Evolutionary conservation across 2,888 invertebrate species (phyloP).

Genomic region (Patella caerulea): DNA sequence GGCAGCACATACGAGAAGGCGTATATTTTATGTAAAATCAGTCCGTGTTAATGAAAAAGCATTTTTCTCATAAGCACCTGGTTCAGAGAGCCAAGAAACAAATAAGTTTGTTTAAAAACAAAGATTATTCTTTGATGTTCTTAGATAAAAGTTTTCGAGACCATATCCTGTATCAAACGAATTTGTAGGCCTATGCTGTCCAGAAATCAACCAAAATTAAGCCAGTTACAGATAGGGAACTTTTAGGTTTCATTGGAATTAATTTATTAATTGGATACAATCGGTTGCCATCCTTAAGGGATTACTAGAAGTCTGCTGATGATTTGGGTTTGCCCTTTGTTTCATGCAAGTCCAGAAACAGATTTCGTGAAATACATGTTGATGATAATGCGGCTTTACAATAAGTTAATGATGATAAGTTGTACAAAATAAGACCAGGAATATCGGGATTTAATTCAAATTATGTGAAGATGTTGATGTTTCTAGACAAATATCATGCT

Average conservation of each 20-base stretch:
- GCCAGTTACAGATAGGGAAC: background rate
- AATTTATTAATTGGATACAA: background rate
- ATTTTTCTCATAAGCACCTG: too few species aligned
- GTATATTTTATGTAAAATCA: too few species aligned
- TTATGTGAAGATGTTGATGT: background rate
- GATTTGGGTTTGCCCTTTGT: background rate
- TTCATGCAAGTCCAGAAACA: background rate
- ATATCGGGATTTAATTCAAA: background rate
- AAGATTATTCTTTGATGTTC: background rate
- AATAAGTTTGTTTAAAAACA: too few species aligned
- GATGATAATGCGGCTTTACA: background rate
- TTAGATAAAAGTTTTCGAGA: background rate
- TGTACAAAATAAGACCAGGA: background rate
- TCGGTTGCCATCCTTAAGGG: background rate
- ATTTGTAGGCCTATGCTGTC: background rate
- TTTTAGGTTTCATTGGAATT: background rate
- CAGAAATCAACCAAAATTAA: background rate
- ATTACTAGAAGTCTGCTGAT: background rate
- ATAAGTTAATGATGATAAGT: background rate
- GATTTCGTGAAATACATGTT: background rate
- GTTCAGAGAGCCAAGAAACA: too few species aligned
- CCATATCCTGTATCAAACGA: background rate
- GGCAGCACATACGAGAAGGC: too few species aligned
- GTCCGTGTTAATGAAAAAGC: too few species aligned
- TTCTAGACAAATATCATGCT: too few species aligned